phyloP scores from a whole-genome alignment of 2,797 vertebrate species.

The Darevskia mixta region DNA sequence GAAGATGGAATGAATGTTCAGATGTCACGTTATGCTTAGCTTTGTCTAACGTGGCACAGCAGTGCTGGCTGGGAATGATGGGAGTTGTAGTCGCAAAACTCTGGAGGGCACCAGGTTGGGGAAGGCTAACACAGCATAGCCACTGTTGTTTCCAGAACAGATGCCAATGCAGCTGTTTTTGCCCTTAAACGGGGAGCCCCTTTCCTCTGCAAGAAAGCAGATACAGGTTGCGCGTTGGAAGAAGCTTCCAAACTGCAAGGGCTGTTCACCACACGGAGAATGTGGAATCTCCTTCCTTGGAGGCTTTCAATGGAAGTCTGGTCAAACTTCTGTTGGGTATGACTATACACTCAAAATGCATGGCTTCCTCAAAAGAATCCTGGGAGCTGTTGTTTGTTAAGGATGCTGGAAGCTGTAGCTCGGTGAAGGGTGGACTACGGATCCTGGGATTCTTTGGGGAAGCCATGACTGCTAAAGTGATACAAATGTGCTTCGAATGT shows the following conservation, averaged over 20 bases:
- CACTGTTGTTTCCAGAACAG: background rate
- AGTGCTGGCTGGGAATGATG: background rate
- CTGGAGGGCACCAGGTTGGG: background rate
- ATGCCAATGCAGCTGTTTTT: no score
- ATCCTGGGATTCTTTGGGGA: no score
- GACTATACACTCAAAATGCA: background rate
- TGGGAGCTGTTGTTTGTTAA: no score
- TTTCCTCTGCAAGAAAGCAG: background rate
- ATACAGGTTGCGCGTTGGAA: background rate
- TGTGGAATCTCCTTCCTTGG: background rate
- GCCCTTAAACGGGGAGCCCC: no score
- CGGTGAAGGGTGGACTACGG: no score
- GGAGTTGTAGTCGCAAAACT: background rate
- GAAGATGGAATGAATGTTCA: background rate
- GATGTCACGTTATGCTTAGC: background rate
- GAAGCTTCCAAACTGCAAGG: background rate
- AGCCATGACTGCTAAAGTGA: no score
- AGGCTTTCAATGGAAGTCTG: background rate
- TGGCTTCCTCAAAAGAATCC: no score
- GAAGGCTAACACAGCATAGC: background rate
- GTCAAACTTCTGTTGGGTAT: background rate
- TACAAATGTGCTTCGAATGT: no score
- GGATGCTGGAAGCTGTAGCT: no score
- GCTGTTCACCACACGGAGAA: background rate
- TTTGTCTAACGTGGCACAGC: background rate